Evolutionary conservation across 2,888 invertebrate species (phyloP), one percentile per base, ranked within the genome.

Genomic region (Ornithoptera priamus): DNA sequence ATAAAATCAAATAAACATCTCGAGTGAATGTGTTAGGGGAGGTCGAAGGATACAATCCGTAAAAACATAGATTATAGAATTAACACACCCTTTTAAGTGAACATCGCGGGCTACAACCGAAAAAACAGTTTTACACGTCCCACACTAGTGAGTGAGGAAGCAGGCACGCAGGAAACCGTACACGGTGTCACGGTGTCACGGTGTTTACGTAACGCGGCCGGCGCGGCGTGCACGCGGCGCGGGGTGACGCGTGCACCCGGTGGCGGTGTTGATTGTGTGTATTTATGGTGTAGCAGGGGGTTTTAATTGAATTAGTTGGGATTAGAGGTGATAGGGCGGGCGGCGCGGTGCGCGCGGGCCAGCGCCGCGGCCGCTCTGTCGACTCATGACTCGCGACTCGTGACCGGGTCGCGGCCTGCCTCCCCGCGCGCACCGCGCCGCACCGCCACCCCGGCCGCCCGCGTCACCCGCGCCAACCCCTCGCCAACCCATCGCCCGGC

Each of bases 301-400:
- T 62, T 58, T 70, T 62, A 70, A 70, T 70, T 59, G 62, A 66
- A 70, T 70, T 66, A 62, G 61, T 62, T 62, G 17, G 36, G 62
- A 62, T 58, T 70, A 70, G 62, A 70, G 72, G 71, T 73, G 71
- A 68, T 59, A 67, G 60, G 66, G 72, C 73, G 73, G 74, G 76
- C 79, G 76, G 88, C 87, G 87, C 87, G 79, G 84, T 83, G 88
- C 86, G 87, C 89, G 90, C 87, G 87, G 87, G 87, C 80, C 73
- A 84, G 86, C 87, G 90, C 90, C 89, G 90, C 89, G 90, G 86
- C 90, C 87, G 90, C 90, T 89, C 90, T 90, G 88, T 75, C 77
- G 76, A 74, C 76, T 75, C 75, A 74, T 76, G 77, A 76, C 75
- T 77, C 77, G 78, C 77, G 77, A 78, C 75, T 77, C 78, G 85